Percentiles rank a stretch among this genome's conserved stretches.
These are phyloP conservation scores for Iselma pallidipennis DNA, from an alignment of 2,888 invertebrate genomes.

Conservation along the genomic window DNA sequence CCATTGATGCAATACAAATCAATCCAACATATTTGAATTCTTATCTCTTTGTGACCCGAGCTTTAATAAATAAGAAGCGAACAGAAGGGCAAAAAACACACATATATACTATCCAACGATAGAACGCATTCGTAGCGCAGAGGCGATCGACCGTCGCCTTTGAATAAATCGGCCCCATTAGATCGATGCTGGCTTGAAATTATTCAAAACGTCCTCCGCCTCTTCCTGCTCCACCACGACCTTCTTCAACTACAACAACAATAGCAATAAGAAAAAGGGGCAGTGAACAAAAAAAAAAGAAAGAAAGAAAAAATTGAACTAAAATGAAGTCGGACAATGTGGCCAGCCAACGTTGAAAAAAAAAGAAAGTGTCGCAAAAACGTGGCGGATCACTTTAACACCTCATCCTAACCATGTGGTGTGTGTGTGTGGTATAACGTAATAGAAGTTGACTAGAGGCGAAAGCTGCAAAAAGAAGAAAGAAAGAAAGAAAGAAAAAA, in stretches of 20 bases:
- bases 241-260: not conserved
- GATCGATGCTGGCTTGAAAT: not conserved
- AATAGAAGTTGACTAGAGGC: slow-evolving; percentile 23
- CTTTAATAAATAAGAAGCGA: not conserved
- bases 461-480: not conserved
- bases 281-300: not conserved
- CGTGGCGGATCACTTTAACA: slow-evolving; percentile 20
- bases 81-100: not conserved
- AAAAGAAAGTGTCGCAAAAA: slow-evolving; percentile 8
- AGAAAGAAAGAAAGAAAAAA: not conserved
- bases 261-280: not conserved
- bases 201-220: not conserved
- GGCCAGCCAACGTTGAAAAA: slow-evolving; percentile 12
- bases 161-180: slow-evolving; percentile 2
- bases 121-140: not conserved
- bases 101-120: not conserved
- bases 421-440: no score
- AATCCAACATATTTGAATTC: not conserved
- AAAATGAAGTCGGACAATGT: slow-evolving; percentile 20
- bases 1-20: no score
- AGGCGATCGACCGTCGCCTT: not conserved
- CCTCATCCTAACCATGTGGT: slow-evolving; percentile 30
- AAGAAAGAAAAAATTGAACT: no score
- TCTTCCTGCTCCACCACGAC: not conserved
- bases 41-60: not conserved